Percentiles rank a stretch among this genome's conserved stretches.
Evolutionary conservation across 2,888 invertebrate genomes (phyloP).

Genomic region (Plusia festucae): DNA sequence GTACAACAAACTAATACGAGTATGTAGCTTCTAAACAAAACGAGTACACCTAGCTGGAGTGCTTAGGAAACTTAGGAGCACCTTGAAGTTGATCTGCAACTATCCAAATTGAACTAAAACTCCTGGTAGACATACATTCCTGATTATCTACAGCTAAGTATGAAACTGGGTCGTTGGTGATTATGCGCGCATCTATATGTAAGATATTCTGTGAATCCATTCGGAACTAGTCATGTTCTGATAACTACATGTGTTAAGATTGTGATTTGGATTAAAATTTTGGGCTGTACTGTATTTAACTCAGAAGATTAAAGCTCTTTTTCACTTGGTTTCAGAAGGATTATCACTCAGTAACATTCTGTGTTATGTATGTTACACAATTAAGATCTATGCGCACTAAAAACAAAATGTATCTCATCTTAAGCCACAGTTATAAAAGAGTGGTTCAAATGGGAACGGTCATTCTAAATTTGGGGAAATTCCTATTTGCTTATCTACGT

Average conservation of each 20-base stretch:
- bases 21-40: background rate
- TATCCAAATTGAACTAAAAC: constrained; percentile 11
- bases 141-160: constrained; percentile 40
- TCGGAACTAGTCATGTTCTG: constrained; percentile 36
- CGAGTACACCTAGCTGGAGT: background rate
- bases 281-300: too few relatives aligned
- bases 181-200: constrained; percentile 54
- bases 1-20: too few relatives aligned
- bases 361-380: too few relatives aligned
- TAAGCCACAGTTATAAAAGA: too few relatives aligned
- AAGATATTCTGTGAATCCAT: constrained; percentile 46
- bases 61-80: background rate
- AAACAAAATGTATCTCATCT: too few relatives aligned
- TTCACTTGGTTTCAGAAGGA: too few relatives aligned
- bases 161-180: constrained; percentile 47
- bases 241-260: constrained; percentile 26
- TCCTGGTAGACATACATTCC: constrained; percentile 22
- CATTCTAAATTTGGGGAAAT: too few relatives aligned
- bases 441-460: too few relatives aligned
- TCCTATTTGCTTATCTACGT: too few relatives aligned
- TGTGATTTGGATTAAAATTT: background rate
- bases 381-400: too few relatives aligned
- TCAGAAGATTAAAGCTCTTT: too few relatives aligned
- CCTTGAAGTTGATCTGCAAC: background rate
- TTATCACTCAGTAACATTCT: too few relatives aligned